Evolutionary conservation across 1,140 invertebrate genomes (phyloP), one percentile per base, ranked within the genome.

Genomic region (Andricus grossulariae): DNA sequence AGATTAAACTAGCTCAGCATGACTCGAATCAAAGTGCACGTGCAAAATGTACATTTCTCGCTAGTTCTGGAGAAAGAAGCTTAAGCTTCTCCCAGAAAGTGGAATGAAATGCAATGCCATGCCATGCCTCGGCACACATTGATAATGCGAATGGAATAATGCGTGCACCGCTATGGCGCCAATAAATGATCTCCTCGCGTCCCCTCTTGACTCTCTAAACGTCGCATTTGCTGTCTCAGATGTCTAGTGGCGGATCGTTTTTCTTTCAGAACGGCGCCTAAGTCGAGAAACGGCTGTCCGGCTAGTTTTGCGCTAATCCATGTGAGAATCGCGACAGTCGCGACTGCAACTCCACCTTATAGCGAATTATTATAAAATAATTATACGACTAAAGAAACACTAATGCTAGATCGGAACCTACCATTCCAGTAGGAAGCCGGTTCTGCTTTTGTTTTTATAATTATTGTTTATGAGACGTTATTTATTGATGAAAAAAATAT

Each of bases 141-240:
- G 84, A 84, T 83, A 83, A 80, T 79, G 76, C 78, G 72, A 72
- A 74, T 75, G 72, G 80, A 84, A 84, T 84, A 84, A 84, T 82
- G 78, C 80, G 84, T 82, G 84, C 82, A 79, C 25, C 54, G 49
- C 50, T 73, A 83, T 79, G 84, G 84, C 84, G 84, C 84, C 84
- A 85, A 80, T 74, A 52, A 74, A 51, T 54, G 6, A 32, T 66
- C 74, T 66, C 57, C 80, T 66, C 75, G 19, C 54, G 18, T 21
- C 76, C 60, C 73, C 25, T 52, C 74, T 13, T n/a, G 60, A 73
- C 60, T 66, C 60, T 15, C 60, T 66, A 45, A 72, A 25, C 74
- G 76, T 60, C 73, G 66, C 39, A 45, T 11, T 45, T 10, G 55
- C 79, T 79, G 73, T 82, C 79, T 81, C 76, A 71, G 74, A 82